Conservation (phyloP, 2,113 vertebrate genomes). For the Manacus vitellinus region DNA sequence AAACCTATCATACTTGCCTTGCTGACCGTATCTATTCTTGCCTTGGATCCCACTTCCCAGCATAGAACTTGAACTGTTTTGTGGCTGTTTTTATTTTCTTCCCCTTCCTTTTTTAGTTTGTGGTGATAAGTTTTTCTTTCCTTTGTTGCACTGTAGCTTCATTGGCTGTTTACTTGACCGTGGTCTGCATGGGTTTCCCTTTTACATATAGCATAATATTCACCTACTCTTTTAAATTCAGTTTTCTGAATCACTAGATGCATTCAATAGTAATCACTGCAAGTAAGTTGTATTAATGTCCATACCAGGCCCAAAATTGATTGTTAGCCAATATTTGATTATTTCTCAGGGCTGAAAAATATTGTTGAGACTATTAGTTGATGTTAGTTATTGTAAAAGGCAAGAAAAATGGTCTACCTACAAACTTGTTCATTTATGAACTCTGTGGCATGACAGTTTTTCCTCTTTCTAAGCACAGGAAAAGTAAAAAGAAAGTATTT, state of each 20-base stretch:
- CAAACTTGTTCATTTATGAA: background rate
- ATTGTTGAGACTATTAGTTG: background rate
- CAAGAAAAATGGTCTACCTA: background rate
- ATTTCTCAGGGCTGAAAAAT: background rate
- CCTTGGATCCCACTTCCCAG: background rate
- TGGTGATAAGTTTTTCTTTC: background rate
- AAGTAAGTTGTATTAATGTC: background rate
- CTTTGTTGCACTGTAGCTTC: background rate
- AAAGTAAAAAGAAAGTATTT: background rate
- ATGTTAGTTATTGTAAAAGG: background rate
- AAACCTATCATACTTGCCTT: background rate
- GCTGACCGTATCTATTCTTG: background rate
- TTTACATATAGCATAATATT: background rate
- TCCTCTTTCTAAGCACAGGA: background rate
- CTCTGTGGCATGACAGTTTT: background rate
- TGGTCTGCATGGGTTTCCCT: background rate
- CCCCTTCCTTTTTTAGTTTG: background rate
- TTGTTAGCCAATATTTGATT: background rate
- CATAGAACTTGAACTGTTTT: background rate
- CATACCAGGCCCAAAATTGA: background rate
- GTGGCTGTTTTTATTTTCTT: background rate
- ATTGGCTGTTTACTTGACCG: background rate
- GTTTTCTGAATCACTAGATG: background rate
- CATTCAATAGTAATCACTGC: background rate
- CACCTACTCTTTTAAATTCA: background rate